These are phyloP conservation scores for Eurystomus gularis DNA, from an alignment of 2,113 vertebrate species.

Conservation along the genomic window DNA sequence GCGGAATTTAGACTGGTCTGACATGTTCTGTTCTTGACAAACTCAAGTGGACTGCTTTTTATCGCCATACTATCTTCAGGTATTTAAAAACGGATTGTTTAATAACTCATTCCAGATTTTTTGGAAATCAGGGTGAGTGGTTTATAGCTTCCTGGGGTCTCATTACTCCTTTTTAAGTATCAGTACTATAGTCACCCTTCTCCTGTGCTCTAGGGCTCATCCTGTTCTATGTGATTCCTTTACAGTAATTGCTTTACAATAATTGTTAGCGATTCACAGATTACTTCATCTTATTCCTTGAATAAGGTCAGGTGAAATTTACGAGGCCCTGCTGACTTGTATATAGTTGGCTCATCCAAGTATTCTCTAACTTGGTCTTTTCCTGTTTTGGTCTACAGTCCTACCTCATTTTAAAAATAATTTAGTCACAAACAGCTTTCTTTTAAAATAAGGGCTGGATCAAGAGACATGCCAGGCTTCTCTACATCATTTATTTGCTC, in stretches of 20 bases:
- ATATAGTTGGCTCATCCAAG: background rate
- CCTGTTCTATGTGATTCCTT: background rate
- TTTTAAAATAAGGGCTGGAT: background rate
- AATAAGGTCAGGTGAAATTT: background rate
- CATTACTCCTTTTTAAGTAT: conserved; percentile 26
- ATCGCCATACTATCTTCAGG: background rate
- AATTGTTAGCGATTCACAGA: background rate
- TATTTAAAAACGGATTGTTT: conserved; percentile 23
- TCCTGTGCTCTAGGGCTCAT: background rate
- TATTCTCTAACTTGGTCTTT: background rate
- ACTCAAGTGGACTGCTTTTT: conserved; percentile 39
- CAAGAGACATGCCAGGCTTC: background rate
- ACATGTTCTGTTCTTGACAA: conserved; percentile 19
- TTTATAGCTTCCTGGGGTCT: conserved; percentile 58
- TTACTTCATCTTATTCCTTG: conserved; percentile 15
- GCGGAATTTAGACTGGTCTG: background rate
- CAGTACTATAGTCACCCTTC: background rate
- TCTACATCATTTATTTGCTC: conserved; percentile 7
- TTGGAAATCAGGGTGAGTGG: conserved; percentile 7
- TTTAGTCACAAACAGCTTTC: background rate
- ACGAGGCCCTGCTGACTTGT: background rate
- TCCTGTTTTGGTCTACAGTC: conserved; percentile 38
- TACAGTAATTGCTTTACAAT: background rate
- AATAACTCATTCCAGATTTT: conserved; percentile 53
- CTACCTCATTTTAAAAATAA: conserved; percentile 7